These are phyloP conservation scores for Macroramphosus scolopax DNA, from an alignment of 2,797 vertebrate genomes.

Conservation along the genomic window DNA sequence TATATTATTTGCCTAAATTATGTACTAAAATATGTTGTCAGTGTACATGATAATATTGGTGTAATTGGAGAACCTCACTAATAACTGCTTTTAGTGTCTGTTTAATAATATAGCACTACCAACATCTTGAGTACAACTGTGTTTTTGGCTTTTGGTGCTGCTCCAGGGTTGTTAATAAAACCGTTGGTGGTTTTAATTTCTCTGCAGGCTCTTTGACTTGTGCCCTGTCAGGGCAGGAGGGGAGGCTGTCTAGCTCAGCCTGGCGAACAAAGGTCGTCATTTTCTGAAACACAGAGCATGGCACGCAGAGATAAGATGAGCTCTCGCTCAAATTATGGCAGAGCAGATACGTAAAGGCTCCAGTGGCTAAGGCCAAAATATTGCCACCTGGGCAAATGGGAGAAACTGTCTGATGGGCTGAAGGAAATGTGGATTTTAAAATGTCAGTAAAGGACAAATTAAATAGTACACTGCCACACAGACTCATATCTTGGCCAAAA, in stretches of 20 bases:
- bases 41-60: no score
- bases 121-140: no score
- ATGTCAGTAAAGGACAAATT: constrained; percentile 22
- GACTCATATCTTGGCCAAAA: constrained; percentile 49
- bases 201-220: no score
- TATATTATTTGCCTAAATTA: no score
- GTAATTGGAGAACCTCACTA: no score
- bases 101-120: no score
- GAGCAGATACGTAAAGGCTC: constrained; percentile 39
- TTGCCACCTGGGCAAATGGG: constrained; percentile 29
- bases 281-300: constrained; percentile 59
- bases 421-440: constrained; percentile 50
- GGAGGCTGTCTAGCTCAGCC: constrained; percentile 27
- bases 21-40: no score
- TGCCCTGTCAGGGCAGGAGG: constrained; percentile 23
- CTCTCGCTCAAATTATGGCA: constrained; percentile 42
- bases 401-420: constrained; percentile 39
- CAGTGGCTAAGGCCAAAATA: constrained; percentile 30
- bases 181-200: constrained; percentile 17
- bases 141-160: no score
- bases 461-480: constrained; percentile 48
- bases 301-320: constrained; percentile 66
- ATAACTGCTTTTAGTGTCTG: no score
- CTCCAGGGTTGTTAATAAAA: no score
- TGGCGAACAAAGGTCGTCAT: constrained; percentile 66